Conservation (phyloP, 2,797 vertebrate genomes). For the Micromesistius poutassou region DNA sequence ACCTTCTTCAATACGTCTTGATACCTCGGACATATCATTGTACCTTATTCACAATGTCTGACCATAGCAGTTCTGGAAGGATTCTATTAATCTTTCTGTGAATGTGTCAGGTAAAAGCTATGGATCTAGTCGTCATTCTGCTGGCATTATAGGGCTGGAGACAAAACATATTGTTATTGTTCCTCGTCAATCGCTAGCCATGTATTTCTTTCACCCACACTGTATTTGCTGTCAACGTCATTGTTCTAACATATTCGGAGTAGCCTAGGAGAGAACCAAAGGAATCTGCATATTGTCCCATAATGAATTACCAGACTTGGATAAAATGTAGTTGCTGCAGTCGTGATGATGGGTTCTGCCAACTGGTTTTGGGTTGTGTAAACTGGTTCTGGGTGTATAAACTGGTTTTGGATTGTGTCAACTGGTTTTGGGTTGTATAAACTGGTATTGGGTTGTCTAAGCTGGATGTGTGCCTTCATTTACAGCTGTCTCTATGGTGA, state of each 20-base stretch:
- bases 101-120: too few species aligned
- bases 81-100: neutral
- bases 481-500: neutral
- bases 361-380: slow-evolving; percentile 16
- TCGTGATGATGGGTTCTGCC: slow-evolving; percentile 17
- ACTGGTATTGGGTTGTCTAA: neutral
- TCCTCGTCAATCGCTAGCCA: slow-evolving; percentile 10
- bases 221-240: slow-evolving; percentile 22
- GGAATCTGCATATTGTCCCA: slow-evolving; percentile 22
- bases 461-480: neutral
- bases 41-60: neutral
- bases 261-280: slow-evolving; percentile 2
- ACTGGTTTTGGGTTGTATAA: neutral
- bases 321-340: slow-evolving; percentile 26
- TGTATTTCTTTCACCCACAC: slow-evolving; percentile 31
- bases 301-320: slow-evolving; percentile 14
- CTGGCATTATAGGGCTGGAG: too few species aligned
- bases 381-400: neutral
- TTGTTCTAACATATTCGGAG: slow-evolving; percentile 20
- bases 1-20: neutral
- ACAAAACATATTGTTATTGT: slow-evolving; percentile 45
- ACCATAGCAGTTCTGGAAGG: neutral
- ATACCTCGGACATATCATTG: neutral
- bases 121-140: too few species aligned
- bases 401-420: neutral